Conservation (phyloP, 2,113 vertebrate genomes). For the Aix galericulata region DNA sequence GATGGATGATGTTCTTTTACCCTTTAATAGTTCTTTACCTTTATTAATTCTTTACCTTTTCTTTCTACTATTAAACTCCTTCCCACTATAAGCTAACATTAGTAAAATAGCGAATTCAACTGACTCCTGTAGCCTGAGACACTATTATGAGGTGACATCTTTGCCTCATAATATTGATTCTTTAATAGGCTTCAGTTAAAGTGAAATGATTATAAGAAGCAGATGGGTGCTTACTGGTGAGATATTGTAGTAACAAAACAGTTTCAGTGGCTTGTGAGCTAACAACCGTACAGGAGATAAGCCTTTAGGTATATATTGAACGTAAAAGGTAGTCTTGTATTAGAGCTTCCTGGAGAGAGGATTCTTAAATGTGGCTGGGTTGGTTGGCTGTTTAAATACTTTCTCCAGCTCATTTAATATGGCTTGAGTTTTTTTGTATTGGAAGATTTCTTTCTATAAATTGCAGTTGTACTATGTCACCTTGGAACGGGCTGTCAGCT, state of each 20-base stretch:
- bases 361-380: neutral
- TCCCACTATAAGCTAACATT: neutral
- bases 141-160: neutral
- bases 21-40: neutral
- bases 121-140: neutral
- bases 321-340: neutral
- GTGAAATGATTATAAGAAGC: conserved; percentile 20
- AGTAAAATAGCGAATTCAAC: neutral
- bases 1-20: neutral
- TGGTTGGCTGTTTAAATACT: neutral
- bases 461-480: neutral
- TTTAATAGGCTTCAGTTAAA: conserved; percentile 40
- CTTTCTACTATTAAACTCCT: neutral
- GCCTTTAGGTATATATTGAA: neutral
- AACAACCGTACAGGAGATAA: neutral
- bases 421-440: neutral
- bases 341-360: neutral
- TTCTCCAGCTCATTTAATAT: neutral
- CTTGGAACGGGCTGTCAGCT: neutral
- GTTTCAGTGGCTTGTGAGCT: neutral
- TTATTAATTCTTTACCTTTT: neutral
- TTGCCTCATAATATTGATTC: conserved; percentile 8
- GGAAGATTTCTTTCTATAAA: neutral
- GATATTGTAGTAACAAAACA: conserved; percentile 28
- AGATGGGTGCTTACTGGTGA: neutral